A percentile compares a stretch with the other conserved stretches of the same genome.
phyloP scores from a whole-genome alignment of 2,797 vertebrate genomes.

The Lithobates pipiens region DNA sequence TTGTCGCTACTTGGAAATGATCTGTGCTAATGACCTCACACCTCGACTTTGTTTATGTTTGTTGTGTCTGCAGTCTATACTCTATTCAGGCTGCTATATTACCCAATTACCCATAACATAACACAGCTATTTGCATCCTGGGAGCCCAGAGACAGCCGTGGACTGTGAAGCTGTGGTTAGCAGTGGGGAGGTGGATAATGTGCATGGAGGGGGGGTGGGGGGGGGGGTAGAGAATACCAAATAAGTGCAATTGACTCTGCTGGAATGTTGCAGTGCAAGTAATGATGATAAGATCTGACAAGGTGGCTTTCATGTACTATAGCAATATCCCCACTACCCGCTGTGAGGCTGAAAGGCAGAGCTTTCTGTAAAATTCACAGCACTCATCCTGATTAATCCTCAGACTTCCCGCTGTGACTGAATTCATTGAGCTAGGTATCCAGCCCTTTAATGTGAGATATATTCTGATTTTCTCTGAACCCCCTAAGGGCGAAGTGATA shows the following conservation, averaged over 20 bases:
- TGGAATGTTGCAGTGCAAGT: constrained; percentile 70
- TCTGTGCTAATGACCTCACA: not conserved
- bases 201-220: no score
- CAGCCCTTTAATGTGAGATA: constrained; percentile 66
- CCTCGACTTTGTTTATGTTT: not conserved
- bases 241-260: constrained; percentile 66
- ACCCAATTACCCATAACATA: not conserved
- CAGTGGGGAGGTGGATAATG: not conserved
- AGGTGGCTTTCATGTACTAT: constrained; percentile 69
- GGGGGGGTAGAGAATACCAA: constrained; percentile 41
- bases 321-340: constrained; percentile 68
- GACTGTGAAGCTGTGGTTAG: constrained; percentile 10
- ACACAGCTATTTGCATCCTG: rapidly evolving
- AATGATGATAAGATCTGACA: constrained; percentile 72
- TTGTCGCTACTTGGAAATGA: no score
- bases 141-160: not conserved
- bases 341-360: constrained; percentile 67
- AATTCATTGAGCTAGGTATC: constrained; percentile 66
- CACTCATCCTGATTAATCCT: constrained; percentile 72
- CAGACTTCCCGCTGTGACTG: constrained; percentile 70
- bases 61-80: not conserved
- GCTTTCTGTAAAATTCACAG: constrained; percentile 72
- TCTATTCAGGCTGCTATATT: not conserved
- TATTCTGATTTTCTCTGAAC: constrained; percentile 66
- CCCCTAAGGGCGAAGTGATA: constrained; percentile 66